phyloP scores from a whole-genome alignment of 2,113 vertebrate species.

The Odocoileus virginianus region DNA sequence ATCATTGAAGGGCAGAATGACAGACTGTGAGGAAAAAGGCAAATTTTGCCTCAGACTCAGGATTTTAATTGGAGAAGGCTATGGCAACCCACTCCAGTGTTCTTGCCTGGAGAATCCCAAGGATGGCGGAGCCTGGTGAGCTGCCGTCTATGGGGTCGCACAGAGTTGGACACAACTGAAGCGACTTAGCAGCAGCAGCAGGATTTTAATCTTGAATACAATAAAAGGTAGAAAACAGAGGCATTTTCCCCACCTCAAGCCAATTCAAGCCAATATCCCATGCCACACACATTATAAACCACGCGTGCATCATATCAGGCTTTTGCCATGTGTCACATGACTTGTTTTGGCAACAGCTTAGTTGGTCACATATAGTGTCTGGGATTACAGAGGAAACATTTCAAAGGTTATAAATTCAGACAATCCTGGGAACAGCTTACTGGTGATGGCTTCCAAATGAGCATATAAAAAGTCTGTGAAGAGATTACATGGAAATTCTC shows the following conservation, averaged over 20 bases:
- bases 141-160: too few species aligned
- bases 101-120: too few species aligned
- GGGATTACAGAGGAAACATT: constrained; percentile 19
- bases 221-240: background rate
- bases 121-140: too few species aligned
- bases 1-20: background rate
- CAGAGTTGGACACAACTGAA: too few species aligned
- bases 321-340: background rate
- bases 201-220: background rate
- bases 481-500: constrained; percentile 50
- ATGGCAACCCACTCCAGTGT: too few species aligned
- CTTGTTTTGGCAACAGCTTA: constrained; percentile 3
- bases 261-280: background rate
- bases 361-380: constrained; percentile 22
- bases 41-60: background rate
- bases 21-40: background rate
- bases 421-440: constrained; percentile 40
- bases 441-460: constrained; percentile 53
- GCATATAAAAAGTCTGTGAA: constrained; percentile 46
- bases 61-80: background rate
- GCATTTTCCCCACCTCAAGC: background rate
- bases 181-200: background rate
- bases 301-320: background rate
- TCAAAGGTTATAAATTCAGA: constrained; percentile 37
- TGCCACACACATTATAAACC: background rate